A percentile compares a stretch with the other conserved stretches of the same genome.
These are phyloP conservation scores for Vipera latastei DNA, from an alignment of 2,797 vertebrate species.

Conservation along the genomic window DNA sequence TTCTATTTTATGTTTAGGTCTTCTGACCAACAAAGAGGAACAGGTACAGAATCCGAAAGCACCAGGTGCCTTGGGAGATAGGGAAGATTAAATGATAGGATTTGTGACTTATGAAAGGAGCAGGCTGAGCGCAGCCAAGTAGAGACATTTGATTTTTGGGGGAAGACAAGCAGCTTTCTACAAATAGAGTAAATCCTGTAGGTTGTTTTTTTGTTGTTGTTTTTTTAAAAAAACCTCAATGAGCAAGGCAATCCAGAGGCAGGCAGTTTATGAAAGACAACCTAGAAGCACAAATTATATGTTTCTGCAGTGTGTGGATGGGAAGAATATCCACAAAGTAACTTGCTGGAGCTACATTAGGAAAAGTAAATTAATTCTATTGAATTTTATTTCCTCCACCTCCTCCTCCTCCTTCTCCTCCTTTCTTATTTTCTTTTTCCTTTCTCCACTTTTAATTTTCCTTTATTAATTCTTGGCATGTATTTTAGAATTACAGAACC, in stretches of 20 bases:
- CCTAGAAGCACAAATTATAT: background rate
- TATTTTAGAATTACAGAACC: background rate
- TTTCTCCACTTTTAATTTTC: background rate
- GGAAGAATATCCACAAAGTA: background rate
- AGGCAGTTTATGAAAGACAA: background rate
- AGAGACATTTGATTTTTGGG: constrained; percentile 13
- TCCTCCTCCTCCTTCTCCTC: background rate
- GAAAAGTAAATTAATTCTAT: background rate
- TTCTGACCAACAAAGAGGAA: constrained; percentile 15
- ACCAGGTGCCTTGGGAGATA: constrained; percentile 10
- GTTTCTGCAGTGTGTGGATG: background rate
- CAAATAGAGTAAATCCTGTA: background rate
- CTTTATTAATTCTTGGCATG: background rate
- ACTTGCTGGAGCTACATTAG: background rate
- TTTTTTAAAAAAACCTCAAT: background rate
- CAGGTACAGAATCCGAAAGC: constrained; percentile 5
- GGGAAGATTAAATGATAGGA: constrained; percentile 20
- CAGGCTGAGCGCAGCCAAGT: constrained; percentile 7
- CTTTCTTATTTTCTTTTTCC: background rate
- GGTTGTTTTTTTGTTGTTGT: too few relatives aligned
- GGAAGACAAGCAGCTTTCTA: background rate
- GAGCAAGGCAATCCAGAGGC: background rate
- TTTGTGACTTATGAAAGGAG: constrained; percentile 9
- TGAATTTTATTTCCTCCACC: background rate
- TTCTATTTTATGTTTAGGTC: background rate